phyloP scores from a whole-genome alignment of 2,113 vertebrate species.

The Dromaius novaehollandiae region DNA sequence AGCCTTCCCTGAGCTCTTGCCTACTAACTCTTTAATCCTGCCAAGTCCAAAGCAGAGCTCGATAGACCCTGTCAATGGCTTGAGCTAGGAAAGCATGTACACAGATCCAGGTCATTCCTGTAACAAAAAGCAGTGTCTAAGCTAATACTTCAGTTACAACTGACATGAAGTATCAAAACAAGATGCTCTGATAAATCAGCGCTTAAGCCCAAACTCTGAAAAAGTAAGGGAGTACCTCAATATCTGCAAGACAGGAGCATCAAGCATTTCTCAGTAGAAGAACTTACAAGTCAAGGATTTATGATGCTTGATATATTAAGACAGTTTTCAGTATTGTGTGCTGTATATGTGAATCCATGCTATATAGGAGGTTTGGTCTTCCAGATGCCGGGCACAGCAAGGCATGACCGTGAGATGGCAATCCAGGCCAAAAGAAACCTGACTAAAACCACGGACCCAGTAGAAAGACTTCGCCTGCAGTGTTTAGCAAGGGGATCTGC shows the following conservation, averaged over 20 bases:
- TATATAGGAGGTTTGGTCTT: not conserved
- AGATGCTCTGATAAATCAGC: not conserved
- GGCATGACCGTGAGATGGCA: constrained; percentile 89
- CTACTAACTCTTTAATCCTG: not conserved
- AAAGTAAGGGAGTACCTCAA: not conserved
- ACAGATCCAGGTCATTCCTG: not conserved
- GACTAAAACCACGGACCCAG: constrained; percentile 72
- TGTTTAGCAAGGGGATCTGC: constrained; percentile 88
- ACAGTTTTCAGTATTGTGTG: not conserved
- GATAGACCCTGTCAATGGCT: not conserved
- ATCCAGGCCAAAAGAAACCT: constrained; percentile 81
- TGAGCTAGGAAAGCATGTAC: not conserved
- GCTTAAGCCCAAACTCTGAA: not conserved
- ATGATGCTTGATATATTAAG: not conserved
- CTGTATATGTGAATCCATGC: not conserved
- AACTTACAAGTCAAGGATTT: not conserved
- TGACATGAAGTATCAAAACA: not conserved
- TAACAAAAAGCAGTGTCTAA: not conserved
- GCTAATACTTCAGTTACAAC: not conserved
- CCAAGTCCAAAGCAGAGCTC: not conserved
- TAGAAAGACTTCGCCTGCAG: constrained; percentile 87
- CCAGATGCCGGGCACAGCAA: constrained; percentile 88
- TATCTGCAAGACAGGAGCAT: not conserved
- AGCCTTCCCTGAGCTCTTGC: not conserved
- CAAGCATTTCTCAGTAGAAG: not conserved